Conservation (phyloP, 2,797 vertebrate genomes). For the Acomys russatus region DNA sequence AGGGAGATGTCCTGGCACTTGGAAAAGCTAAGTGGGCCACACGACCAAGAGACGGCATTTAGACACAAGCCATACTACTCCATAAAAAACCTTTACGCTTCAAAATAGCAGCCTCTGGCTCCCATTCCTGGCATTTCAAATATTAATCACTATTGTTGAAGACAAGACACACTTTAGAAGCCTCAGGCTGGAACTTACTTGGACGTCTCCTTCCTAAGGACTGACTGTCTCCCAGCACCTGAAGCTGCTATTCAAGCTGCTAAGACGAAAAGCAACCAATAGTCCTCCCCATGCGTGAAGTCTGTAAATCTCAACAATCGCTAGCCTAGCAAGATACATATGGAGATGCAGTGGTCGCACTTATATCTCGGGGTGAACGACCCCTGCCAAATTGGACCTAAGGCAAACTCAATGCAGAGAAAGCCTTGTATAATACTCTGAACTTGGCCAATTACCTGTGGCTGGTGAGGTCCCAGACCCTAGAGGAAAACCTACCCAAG, state of each 20-base stretch:
- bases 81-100: constrained; percentile 26
- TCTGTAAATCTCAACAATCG: neutral
- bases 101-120: constrained; percentile 25
- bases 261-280: neutral
- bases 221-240: neutral
- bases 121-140: too few relatives aligned
- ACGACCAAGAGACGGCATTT: constrained; percentile 34
- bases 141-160: neutral
- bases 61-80: neutral
- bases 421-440: neutral
- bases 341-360: too few relatives aligned
- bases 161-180: neutral
- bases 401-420: neutral
- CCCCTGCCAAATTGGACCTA: neutral
- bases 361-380: neutral
- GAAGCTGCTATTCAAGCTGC: neutral
- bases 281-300: neutral
- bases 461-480: too few relatives aligned
- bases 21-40: constrained; percentile 13
- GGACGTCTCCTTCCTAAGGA: neutral
- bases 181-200: neutral
- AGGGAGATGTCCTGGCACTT: neutral
- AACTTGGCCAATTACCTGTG: too few relatives aligned
- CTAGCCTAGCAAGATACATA: neutral
- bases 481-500: neutral